Conservation (phyloP, 2,113 vertebrate genomes). For the Amia ocellicauda region DNA sequence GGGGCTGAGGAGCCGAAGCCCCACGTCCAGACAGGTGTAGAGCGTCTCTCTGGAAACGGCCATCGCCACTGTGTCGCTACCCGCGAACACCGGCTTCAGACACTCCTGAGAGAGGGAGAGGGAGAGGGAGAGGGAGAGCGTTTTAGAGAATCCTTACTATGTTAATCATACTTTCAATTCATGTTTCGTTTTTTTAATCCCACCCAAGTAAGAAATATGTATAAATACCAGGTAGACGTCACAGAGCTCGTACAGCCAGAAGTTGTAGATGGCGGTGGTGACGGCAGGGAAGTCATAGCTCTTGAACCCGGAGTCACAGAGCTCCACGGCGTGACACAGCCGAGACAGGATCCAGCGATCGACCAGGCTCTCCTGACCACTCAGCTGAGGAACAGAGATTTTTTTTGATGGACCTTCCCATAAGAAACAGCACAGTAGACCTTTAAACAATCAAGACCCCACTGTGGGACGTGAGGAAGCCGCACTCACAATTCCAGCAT, state of each 20-base stretch:
- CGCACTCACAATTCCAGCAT: no score
- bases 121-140: neutral
- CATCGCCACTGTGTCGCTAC: constrained; percentile 42
- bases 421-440: no score
- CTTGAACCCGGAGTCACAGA: constrained; percentile 70
- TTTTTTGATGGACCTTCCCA: no score
- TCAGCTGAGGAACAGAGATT: constrained; percentile 51
- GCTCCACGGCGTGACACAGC: constrained; percentile 67
- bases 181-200: no score
- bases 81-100: constrained; percentile 75
- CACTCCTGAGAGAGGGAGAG: constrained; percentile 66
- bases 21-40: constrained; percentile 80
- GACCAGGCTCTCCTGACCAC: constrained; percentile 65
- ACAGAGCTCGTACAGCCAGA: constrained; percentile 92
- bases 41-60: constrained; percentile 73
- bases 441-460: no score
- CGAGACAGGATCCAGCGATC: constrained; percentile 85
- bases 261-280: constrained; percentile 83
- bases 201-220: no score
- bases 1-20: constrained; percentile 78
- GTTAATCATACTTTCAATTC: no score
- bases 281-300: constrained; percentile 78
- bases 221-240: constrained; percentile 82
- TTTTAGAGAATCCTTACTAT: no score
- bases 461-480: no score